A percentile compares a stretch with the other conserved stretches of the same genome.
phyloP scores from a whole-genome alignment of 2,797 vertebrate genomes.

The Poecile montanus region DNA sequence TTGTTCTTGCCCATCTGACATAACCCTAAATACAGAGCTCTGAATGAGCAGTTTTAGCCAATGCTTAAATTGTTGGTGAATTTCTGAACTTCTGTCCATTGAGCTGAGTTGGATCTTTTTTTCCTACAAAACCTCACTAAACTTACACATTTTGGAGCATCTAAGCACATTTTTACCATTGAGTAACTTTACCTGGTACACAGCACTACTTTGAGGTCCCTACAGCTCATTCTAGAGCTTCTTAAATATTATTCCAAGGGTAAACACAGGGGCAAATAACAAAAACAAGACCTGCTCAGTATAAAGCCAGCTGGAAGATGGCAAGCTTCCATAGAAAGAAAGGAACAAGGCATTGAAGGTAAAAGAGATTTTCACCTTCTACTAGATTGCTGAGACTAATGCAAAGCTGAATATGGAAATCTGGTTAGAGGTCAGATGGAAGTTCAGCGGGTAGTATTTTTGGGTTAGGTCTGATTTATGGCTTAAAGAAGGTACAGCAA shows the following conservation, averaged over 20 bases:
- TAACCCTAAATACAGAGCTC: neutral
- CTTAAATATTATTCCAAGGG: neutral
- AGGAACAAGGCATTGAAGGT: neutral
- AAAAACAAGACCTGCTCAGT: neutral
- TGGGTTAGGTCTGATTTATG: neutral
- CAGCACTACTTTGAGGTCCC: neutral
- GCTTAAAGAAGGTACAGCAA: neutral
- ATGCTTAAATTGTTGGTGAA: neutral
- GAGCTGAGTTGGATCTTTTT: neutral
- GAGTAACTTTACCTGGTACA: neutral
- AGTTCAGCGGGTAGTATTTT: neutral
- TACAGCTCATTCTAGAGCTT: neutral
- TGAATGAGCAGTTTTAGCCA: neutral
- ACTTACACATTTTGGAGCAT: neutral
- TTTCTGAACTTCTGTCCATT: neutral
- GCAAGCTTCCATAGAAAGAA: neutral
- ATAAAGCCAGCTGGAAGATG: neutral
- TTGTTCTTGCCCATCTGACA: neutral
- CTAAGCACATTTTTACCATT: neutral
- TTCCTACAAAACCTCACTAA: neutral
- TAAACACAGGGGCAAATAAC: neutral
- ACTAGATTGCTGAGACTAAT: neutral
- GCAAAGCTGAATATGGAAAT: neutral
- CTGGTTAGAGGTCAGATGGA: neutral
- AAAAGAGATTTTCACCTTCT: neutral